These are phyloP conservation scores for Deilephila elpenor DNA, from an alignment of 2,888 invertebrate species.

Conservation along the genomic window DNA sequence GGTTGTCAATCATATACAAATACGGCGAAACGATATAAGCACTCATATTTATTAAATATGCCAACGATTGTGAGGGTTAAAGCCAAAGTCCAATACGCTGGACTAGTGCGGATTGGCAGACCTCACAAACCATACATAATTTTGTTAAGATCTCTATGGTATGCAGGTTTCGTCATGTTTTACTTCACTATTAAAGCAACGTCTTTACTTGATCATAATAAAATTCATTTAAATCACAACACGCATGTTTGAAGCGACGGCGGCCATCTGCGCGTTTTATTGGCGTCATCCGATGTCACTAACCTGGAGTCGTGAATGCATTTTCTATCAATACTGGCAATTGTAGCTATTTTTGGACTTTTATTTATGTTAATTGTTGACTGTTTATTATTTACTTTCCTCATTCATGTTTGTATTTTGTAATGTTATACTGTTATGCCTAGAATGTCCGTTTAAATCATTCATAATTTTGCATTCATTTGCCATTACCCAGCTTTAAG, in stretches of 20 bases:
- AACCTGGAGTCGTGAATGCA: slow-evolving; percentile 17
- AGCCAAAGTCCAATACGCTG: too few relatives aligned
- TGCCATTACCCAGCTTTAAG: too few relatives aligned
- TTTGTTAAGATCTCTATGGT: too few relatives aligned
- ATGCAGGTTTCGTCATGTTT: too few relatives aligned
- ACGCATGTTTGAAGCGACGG: slow-evolving; percentile 13
- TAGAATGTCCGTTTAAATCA: neutral
- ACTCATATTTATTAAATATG: too few relatives aligned
- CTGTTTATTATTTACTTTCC: neutral
- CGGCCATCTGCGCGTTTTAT: slow-evolving; percentile 18
- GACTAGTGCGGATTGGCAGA: too few relatives aligned
- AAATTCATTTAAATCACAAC: slow-evolving; percentile 11
- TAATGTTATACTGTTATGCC: neutral
- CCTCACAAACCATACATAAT: too few relatives aligned
- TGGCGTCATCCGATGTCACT: slow-evolving; percentile 24
- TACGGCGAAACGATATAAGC: too few relatives aligned
- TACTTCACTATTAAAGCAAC: too few relatives aligned
- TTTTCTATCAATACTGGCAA: slow-evolving; percentile 22
- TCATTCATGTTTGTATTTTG: neutral
- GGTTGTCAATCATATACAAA: slow-evolving; percentile 4
- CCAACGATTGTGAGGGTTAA: too few relatives aligned
- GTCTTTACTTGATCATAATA: neutral
- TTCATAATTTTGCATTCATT: too few relatives aligned
- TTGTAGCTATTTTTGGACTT: slow-evolving; percentile 16
- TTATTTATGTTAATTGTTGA: neutral